Conservation (phyloP, 2,888 invertebrate species). For the Drosophila prostipennis region DNA sequence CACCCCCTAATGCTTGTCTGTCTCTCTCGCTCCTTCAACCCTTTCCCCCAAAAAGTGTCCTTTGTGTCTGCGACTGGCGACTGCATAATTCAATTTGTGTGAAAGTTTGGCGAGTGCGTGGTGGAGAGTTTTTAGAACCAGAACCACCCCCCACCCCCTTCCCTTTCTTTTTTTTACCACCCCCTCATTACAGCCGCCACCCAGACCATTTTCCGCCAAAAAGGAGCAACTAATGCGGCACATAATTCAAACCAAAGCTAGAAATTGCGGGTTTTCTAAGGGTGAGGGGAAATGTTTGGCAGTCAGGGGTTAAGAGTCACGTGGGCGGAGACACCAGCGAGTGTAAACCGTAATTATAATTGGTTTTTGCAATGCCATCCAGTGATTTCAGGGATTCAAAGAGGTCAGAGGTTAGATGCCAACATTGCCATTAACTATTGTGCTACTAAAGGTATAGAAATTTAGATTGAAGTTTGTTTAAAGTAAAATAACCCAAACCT, state of each 20-base stretch:
- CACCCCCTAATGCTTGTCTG: background rate
- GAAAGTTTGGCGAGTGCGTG: constrained; percentile 71
- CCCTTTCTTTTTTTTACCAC: background rate
- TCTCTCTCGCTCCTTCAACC: background rate
- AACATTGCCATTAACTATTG: background rate
- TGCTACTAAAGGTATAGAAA: too few relatives aligned
- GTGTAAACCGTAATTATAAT: constrained; percentile 34
- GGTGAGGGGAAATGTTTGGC: background rate
- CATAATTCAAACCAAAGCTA: constrained; percentile 66
- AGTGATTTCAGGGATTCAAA: background rate
- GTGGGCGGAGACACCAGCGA: background rate
- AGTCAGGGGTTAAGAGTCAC: constrained; percentile 16
- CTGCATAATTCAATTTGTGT: constrained; percentile 76
- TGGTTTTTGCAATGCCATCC: background rate
- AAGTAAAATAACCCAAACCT: background rate
- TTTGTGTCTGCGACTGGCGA: constrained; percentile 40
- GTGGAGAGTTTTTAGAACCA: constrained; percentile 37
- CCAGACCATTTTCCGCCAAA: background rate
- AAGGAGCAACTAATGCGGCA: constrained; percentile 63
- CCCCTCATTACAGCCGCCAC: background rate
- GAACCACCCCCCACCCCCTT: too few relatives aligned
- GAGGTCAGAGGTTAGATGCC: background rate
- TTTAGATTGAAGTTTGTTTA: too few relatives aligned
- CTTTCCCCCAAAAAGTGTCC: background rate
- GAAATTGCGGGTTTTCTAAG: background rate